Conservation (phyloP, 2,113 vertebrate species). For the Festucalex cinctus region DNA sequence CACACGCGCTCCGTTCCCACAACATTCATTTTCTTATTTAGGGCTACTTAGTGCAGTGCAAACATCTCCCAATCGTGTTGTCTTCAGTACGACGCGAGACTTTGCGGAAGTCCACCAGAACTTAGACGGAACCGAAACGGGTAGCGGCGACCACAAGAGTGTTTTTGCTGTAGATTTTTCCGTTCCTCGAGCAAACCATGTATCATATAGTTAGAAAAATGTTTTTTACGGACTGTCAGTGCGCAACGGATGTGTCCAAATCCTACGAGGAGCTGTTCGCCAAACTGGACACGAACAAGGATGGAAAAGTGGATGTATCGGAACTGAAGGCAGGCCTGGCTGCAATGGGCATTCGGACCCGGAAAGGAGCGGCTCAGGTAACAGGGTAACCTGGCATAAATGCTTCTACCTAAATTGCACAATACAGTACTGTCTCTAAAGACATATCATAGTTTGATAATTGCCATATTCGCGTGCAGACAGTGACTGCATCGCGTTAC, state of each 20-base stretch:
- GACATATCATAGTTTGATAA: too few relatives aligned
- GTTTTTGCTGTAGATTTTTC: neutral
- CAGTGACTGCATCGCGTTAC: too few relatives aligned
- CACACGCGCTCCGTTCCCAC: neutral
- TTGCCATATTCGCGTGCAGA: too few relatives aligned
- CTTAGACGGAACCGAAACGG: constrained; percentile 20
- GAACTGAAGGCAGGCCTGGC: constrained; percentile 85
- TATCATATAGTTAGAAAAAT: constrained; percentile 51
- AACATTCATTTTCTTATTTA: neutral
- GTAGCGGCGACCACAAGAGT: constrained; percentile 31
- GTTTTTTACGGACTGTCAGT: constrained; percentile 68
- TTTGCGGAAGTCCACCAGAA: constrained; percentile 12
- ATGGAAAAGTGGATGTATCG: constrained; percentile 85
- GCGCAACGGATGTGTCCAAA: constrained; percentile 55
- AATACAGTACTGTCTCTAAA: neutral
- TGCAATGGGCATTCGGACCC: constrained; percentile 78
- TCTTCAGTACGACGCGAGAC: neutral
- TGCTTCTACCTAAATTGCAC: neutral
- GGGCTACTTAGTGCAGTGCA: neutral
- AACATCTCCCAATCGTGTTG: neutral
- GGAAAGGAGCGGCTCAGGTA: constrained; percentile 82
- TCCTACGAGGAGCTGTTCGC: constrained; percentile 82
- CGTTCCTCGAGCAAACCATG: constrained; percentile 30
- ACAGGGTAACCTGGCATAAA: neutral
- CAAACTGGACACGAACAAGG: constrained; percentile 83